Percentiles rank a stretch among this genome's conserved stretches.
Conservation (phyloP, 2,113 vertebrate genomes). For the Bolborhynchus lineola region DNA sequence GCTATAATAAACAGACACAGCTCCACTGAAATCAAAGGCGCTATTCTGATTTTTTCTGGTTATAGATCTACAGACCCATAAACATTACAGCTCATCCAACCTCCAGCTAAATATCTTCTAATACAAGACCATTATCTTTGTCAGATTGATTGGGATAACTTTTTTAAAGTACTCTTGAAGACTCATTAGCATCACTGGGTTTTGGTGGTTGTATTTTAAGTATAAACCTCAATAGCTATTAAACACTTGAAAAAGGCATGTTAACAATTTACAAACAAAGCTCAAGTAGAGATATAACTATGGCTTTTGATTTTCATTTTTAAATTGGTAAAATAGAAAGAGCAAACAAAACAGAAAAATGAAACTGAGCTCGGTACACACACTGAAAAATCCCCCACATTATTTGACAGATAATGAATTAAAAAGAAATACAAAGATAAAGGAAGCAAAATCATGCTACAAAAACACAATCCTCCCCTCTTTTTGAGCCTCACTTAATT, state of each 20-base stretch:
- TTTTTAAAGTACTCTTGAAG: constrained; percentile 26
- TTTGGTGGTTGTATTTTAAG: constrained; percentile 21
- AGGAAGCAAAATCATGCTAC: not conserved
- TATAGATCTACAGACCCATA: not conserved
- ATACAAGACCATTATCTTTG: constrained; percentile 6
- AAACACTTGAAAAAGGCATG: not conserved
- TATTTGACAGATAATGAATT: not conserved
- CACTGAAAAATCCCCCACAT: not conserved
- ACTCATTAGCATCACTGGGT: not conserved
- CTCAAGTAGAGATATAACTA: not conserved
- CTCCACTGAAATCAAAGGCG: not conserved
- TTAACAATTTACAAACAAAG: constrained; percentile 30
- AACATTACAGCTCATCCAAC: constrained; percentile 18
- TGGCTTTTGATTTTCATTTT: not conserved
- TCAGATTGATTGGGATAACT: constrained; percentile 29
- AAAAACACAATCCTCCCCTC: not conserved
- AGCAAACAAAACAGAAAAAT: not conserved
- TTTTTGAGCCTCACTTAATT: not conserved
- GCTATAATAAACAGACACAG: constrained; percentile 5
- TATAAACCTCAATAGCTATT: constrained; percentile 16
- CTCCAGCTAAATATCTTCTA: constrained; percentile 15
- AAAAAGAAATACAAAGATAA: not conserved
- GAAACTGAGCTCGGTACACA: not conserved
- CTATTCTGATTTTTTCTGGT: not conserved
- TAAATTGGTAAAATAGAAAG: not conserved